Percentiles rank a stretch among this genome's conserved stretches.
Conservation (phyloP, 2,888 invertebrate genomes). For the Nomada fabriciana region DNA sequence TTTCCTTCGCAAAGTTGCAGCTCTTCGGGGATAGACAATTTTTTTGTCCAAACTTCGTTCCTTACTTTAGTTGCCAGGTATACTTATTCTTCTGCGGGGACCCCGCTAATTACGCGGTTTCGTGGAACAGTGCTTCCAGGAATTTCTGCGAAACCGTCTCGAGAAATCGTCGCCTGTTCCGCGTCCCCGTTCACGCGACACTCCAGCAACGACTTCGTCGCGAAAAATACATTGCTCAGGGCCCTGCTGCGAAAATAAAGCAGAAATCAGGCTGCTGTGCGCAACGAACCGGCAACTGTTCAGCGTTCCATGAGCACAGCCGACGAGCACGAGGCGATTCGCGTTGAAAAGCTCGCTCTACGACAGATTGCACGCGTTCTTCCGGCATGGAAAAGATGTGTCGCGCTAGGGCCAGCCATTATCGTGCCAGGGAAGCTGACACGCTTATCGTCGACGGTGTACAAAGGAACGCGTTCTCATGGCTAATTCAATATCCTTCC, state of each 20-base stretch:
- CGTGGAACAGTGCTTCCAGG: too few relatives aligned
- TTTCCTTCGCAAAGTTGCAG: too few relatives aligned
- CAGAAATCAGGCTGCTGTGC: neutral
- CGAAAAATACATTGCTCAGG: too few relatives aligned
- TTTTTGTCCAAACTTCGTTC: too few relatives aligned
- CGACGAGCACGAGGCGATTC: neutral
- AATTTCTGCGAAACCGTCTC: too few relatives aligned
- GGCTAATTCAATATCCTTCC: conserved; percentile 55
- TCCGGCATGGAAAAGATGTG: conserved; percentile 6
- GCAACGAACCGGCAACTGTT: neutral
- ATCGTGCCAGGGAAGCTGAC: conserved; percentile 6
- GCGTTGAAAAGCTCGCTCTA: conserved; percentile 8
- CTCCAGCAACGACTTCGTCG: neutral
- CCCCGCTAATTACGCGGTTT: too few relatives aligned
- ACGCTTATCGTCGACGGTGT: conserved; percentile 20
- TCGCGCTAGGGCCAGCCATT: conserved; percentile 23
- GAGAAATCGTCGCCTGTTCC: too few relatives aligned
- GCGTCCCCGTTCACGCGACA: too few relatives aligned
- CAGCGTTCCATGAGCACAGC: neutral
- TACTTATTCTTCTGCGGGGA: too few relatives aligned
- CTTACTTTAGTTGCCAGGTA: too few relatives aligned
- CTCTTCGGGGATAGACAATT: too few relatives aligned
- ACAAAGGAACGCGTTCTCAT: conserved; percentile 45
- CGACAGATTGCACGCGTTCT: conserved; percentile 32
- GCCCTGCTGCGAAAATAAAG: too few relatives aligned